These are phyloP conservation scores for Schmidtea mediterranea DNA, from an alignment of 1,140 invertebrate species.

Conservation along the genomic window DNA sequence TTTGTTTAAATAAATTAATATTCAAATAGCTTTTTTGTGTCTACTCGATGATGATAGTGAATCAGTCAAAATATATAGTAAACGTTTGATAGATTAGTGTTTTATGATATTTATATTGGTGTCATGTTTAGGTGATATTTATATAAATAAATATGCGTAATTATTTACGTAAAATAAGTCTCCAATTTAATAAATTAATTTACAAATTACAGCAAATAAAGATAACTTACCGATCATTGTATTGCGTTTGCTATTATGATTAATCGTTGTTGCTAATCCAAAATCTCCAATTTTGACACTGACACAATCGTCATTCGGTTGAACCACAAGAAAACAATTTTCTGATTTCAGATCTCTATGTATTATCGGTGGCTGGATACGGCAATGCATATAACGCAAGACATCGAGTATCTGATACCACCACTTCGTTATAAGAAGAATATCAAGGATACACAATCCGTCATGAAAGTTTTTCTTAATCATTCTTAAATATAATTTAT, in stretches of 20 bases:
- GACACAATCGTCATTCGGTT: constrained; percentile 31
- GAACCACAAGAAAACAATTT: constrained; percentile 94
- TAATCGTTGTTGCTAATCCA: constrained; percentile 51
- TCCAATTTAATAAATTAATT: too few relatives aligned
- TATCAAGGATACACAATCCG: background rate
- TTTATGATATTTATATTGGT: too few relatives aligned
- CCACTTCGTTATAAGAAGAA: background rate
- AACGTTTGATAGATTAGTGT: too few relatives aligned
- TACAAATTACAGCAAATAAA: too few relatives aligned
- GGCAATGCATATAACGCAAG: constrained; percentile 2
- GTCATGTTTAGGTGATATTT: too few relatives aligned
- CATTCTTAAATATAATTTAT: background rate
- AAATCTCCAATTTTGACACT: constrained; percentile 94
- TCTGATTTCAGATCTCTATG: constrained; percentile 68
- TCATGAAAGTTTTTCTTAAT: constrained; percentile 3
- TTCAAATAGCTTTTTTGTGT: too few relatives aligned
- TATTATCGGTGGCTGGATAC: constrained; percentile 46
- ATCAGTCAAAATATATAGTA: too few relatives aligned
- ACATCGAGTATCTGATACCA: constrained; percentile 5
- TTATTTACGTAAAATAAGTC: too few relatives aligned
- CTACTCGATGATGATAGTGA: too few relatives aligned
- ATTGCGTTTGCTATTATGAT: background rate
- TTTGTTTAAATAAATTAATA: too few relatives aligned
- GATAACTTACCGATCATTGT: constrained; percentile 20
- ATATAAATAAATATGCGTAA: too few relatives aligned